Base-by-base conservation (phyloP, 1,140 invertebrate species). In the Coptotermes formosanus region DNA sequence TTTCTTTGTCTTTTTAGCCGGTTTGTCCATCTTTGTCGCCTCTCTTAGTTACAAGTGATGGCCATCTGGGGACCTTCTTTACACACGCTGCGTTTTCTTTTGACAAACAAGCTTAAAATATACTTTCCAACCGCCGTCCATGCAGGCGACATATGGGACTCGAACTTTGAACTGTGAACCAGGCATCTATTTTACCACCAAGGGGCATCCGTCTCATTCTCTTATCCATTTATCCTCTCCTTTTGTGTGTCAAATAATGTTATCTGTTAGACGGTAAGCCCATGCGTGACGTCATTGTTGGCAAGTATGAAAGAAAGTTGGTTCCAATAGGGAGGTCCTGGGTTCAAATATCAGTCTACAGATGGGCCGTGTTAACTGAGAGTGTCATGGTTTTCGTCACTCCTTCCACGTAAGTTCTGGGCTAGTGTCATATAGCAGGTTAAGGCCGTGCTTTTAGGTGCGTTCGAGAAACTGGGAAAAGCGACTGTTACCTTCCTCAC, bases 131-230 rank as follows among this genome's bases (percentile, higher is more conserved):
- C 64, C 64, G n/a, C 8, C 64, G 64, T 75, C 64, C 64, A 30
- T 30, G n/a, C 2, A 30, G 64, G 64, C 64, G 64, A 75, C 64
- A 75, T 75, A 30, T 75, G 64, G 64, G 64, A 30, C 64, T 75
- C 64, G 64, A 75, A 75, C 64, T 75, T 75, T 75, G 64, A 75
- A 75, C 64, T 75, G 25, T 30, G 64, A 75, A 75, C n/a, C n/a
- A 75, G 25, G 19, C 52, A 55, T 55, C 52, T 55, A 16, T 55
- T 55, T 55, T 21, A 16, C 19, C 52, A 19, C 52, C 14, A 55
- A 4, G 0, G 45, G 9, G 45, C 45, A 48, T 48, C 45, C 14
- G 1, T 48, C 21, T 23, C 25, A 19, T 23, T 64, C 21, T 19
- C 16, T 8, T n/a, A 8, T 64, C 8, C 59, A 6, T 64, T n/a